These are phyloP conservation scores for Hirtodrosophila trivittata DNA, from an alignment of 2,888 invertebrate genomes.

Conservation along the genomic window DNA sequence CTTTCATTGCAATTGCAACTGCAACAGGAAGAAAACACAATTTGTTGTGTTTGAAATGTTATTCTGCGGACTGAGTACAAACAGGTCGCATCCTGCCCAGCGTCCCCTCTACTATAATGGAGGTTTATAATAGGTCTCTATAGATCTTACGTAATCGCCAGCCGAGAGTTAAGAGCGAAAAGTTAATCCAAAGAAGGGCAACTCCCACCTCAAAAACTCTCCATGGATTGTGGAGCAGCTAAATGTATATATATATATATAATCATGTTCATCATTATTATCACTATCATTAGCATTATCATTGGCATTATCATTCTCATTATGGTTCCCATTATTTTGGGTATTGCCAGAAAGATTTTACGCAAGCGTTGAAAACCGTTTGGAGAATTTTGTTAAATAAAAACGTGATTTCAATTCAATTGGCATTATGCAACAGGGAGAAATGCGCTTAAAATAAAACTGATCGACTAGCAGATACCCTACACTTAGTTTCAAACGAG, in stretches of 20 bases:
- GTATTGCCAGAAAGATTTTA: constrained; percentile 56
- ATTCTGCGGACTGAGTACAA: neutral
- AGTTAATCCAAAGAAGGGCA: no score
- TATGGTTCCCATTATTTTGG: constrained; percentile 16
- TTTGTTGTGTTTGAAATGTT: no score
- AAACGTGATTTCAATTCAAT: neutral
- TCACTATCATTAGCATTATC: constrained; percentile 2
- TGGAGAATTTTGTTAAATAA: constrained; percentile 19
- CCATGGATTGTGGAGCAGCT: constrained; percentile 59
- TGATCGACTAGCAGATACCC: no score
- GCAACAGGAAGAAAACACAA: constrained; percentile 34
- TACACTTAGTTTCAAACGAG: no score
- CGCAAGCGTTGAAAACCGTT: constrained; percentile 44
- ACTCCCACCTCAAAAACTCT: constrained; percentile 19
- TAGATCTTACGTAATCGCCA: constrained; percentile 19
- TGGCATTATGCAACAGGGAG: no score
- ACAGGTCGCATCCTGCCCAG: constrained; percentile 14
- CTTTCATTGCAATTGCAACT: constrained; percentile 41
- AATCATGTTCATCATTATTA: no score
- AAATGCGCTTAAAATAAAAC: no score
- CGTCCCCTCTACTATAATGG: no score
- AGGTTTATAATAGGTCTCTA: neutral
- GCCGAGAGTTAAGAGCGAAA: no score
- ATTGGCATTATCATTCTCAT: no score
- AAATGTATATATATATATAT: no score